Conservation (phyloP, 2,113 vertebrate species). For the Nycticebus coucang region DNA sequence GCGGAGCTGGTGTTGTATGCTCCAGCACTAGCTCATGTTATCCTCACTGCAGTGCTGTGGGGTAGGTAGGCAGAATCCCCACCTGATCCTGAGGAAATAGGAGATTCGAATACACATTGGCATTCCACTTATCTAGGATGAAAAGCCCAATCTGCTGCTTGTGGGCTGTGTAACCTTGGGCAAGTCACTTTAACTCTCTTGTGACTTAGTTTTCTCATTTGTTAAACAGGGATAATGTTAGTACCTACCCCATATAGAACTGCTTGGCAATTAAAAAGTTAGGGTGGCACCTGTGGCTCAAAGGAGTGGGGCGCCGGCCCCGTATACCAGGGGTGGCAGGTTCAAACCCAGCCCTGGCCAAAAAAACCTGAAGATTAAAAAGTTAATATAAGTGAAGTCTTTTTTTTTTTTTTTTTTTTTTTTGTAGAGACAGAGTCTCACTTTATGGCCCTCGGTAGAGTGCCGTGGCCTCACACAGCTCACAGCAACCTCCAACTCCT, state of each 20-base stretch:
- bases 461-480: too few species aligned
- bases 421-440: too few species aligned
- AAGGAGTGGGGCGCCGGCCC: too few species aligned
- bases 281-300: too few species aligned
- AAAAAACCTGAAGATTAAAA: neutral
- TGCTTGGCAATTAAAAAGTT: neutral
- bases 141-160: neutral
- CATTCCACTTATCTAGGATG: neutral
- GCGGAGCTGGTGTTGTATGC: neutral
- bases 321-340: too few species aligned
- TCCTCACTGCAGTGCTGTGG: neutral
- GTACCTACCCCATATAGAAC: neutral
- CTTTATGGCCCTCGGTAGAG: too few species aligned
- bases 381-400: neutral
- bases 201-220: neutral
- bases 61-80: neutral
- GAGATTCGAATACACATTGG: neutral
- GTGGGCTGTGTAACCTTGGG: neutral
- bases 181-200: neutral
- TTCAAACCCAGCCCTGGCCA: too few species aligned
- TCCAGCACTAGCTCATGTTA: rapidly evolving
- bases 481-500: too few species aligned
- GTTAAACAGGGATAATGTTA: neutral
- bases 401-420: too few species aligned
- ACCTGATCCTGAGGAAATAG: neutral